Percentiles rank a stretch among this genome's conserved stretches.
Evolutionary conservation across 1,140 invertebrate genomes (phyloP).

Genomic region (Lepidurus apus): DNA sequence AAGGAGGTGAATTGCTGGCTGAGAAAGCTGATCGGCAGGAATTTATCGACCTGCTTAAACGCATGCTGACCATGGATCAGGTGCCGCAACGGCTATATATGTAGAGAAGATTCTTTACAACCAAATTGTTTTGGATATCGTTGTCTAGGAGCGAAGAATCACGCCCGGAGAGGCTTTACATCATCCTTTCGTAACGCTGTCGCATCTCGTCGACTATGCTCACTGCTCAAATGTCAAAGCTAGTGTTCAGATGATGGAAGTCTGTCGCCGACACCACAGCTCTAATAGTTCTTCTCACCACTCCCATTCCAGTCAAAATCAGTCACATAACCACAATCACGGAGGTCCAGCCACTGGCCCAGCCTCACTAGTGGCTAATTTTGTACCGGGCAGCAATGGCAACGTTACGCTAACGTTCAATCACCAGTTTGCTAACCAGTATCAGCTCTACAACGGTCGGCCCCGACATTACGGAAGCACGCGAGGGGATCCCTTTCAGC

Average conservation of each 20-base stretch:
- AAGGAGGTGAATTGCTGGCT: slow-evolving; percentile 87
- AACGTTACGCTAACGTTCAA: slow-evolving; percentile 85
- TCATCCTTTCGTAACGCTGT: slow-evolving; percentile 87
- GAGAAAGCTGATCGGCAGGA: slow-evolving; percentile 94
- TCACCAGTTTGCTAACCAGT: slow-evolving; percentile 55
- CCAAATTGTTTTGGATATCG: slow-evolving; percentile 26
- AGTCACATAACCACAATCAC: slow-evolving; percentile 33
- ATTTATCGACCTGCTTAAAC: slow-evolving; percentile 93
- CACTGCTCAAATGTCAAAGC: slow-evolving; percentile 94
- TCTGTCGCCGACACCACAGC: slow-evolving; percentile 49
- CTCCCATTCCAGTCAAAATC: slow-evolving; percentile 36
- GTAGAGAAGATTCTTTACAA: not conserved
- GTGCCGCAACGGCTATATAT: slow-evolving; percentile 46
- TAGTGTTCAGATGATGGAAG: slow-evolving; percentile 94
- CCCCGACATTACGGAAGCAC: slow-evolving; percentile 41
- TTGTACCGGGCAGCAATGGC: slow-evolving; percentile 65
- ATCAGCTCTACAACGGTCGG: slow-evolving; percentile 66
- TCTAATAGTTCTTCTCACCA: slow-evolving; percentile 36
- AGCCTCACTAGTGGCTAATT: slow-evolving; percentile 53
- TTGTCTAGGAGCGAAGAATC: slow-evolving; percentile 73
- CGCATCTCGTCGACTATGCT: slow-evolving; percentile 90
- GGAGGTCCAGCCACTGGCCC: slow-evolving; percentile 38
- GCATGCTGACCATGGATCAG: slow-evolving; percentile 97
- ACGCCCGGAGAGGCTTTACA: slow-evolving; percentile 92
- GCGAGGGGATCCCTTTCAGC: slow-evolving; percentile 67